Evolutionary conservation across 2,113 vertebrate genomes (phyloP).

Genomic region (Euleptes europaea): DNA sequence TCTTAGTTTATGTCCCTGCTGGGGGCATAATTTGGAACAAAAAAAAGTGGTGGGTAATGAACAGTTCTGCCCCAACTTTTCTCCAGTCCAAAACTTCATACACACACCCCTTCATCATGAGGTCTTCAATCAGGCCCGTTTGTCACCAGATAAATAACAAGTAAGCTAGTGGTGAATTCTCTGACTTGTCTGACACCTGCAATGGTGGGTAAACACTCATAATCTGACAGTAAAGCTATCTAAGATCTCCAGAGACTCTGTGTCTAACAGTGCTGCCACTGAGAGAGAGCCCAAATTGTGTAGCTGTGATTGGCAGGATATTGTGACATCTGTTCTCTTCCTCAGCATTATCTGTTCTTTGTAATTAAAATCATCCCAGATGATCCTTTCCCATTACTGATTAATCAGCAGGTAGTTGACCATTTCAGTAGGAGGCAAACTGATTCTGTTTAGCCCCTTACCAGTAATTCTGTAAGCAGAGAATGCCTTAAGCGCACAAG

Average conservation of each 20-base stretch:
- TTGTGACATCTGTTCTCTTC: background rate
- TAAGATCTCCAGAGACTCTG: background rate
- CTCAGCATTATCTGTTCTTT: background rate
- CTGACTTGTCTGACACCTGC: background rate
- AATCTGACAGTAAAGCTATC: background rate
- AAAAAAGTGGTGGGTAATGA: background rate
- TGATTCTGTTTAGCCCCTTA: background rate
- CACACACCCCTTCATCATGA: background rate
- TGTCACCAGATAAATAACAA: background rate
- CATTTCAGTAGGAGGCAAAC: background rate
- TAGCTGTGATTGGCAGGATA: background rate
- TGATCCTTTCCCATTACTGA: slow-evolving; percentile 39
- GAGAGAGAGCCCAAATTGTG: background rate
- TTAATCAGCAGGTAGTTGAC: background rate
- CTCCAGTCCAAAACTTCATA: background rate
- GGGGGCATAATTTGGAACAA: too few species aligned
- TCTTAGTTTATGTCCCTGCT: too few species aligned
- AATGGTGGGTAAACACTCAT: background rate
- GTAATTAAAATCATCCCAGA: slow-evolving; percentile 42
- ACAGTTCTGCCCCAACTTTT: background rate
- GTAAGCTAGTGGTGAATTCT: background rate
- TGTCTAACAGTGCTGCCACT: background rate
- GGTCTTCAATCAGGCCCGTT: background rate
- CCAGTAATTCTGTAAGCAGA: background rate
- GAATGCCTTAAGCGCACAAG: background rate